These are phyloP conservation scores for Dorcus parallelipipedus DNA, from an alignment of 2,888 invertebrate species.

Conservation along the genomic window DNA sequence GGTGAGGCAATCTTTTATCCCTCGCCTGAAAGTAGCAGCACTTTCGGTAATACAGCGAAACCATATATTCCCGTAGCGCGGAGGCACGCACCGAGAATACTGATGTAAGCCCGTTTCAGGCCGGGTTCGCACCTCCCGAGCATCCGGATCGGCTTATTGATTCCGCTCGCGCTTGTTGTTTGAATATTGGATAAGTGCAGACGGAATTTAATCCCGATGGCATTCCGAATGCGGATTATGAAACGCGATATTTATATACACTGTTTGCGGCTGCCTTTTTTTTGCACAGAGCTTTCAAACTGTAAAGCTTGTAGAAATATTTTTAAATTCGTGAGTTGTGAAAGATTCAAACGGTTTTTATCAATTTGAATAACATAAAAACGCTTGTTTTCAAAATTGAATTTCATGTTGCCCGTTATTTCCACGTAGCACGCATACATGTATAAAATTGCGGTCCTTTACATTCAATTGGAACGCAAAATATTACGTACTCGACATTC, in stretches of 20 bases:
- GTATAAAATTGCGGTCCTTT: too few species aligned
- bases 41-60: conserved; percentile 25
- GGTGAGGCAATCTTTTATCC: conserved; percentile 24
- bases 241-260: conserved; percentile 12
- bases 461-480: too few species aligned
- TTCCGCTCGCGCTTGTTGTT: conserved; percentile 40
- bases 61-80: conserved; percentile 25
- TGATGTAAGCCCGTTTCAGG: conserved; percentile 25
- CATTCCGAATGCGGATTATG: conserved; percentile 29
- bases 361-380: too few species aligned
- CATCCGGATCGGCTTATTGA: conserved; percentile 37
- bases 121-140: conserved; percentile 24
- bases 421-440: too few species aligned
- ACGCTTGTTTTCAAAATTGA: too few species aligned
- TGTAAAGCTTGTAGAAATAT: too few species aligned
- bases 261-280: background rate
- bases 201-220: conserved; percentile 41
- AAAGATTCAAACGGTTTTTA: too few species aligned
- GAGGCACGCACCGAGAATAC: conserved; percentile 29
- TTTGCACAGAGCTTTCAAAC: too few species aligned
- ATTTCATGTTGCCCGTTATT: too few species aligned
- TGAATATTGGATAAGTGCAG: conserved; percentile 43
- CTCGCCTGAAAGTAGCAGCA: conserved; percentile 12
- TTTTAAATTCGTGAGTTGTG: too few species aligned
- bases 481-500: too few species aligned